phyloP scores from a whole-genome alignment of 2,113 vertebrate genomes.

The Cnemophilus loriae region DNA sequence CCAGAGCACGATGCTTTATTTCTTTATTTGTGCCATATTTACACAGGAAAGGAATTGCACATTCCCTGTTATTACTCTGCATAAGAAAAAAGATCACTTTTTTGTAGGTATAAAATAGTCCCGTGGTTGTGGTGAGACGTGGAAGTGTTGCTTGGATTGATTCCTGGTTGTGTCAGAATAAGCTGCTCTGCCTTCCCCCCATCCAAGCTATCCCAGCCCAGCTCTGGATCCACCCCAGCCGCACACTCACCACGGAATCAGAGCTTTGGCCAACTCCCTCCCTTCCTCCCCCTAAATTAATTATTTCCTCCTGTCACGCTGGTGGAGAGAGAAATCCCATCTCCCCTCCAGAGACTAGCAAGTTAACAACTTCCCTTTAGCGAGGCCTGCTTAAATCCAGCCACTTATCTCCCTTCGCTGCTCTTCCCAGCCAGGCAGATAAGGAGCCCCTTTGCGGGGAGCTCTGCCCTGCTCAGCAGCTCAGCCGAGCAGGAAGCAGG shows the following conservation, averaged over 20 bases:
- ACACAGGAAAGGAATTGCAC: conserved; percentile 50
- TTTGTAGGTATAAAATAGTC: background rate
- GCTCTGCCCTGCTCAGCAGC: background rate
- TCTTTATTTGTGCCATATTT: conserved; percentile 51
- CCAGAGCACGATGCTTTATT: background rate
- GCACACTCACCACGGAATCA: background rate
- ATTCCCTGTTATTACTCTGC: conserved; percentile 12
- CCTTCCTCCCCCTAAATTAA: background rate
- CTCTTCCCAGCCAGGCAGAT: background rate
- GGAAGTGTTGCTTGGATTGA: background rate
- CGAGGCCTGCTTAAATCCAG: background rate
- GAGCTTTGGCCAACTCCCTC: background rate
- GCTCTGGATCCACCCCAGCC: background rate
- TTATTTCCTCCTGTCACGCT: background rate
- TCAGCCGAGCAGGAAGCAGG: background rate
- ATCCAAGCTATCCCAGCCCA: fast-evolving
- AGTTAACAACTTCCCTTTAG: background rate
- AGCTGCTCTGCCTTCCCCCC: background rate
- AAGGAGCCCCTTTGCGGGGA: background rate
- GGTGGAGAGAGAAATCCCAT: background rate
- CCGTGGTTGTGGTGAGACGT: background rate
- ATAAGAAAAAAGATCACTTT: background rate
- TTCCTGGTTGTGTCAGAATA: conserved; percentile 27
- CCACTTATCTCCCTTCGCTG: conserved; percentile 4
- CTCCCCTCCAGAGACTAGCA: background rate